Percentiles rank a stretch among this genome's conserved stretches.
These are phyloP conservation scores for Aurelia sp. DNA, from an alignment of 30 jellyfish, hydroid and myxozoan species.

Conservation along the genomic window DNA sequence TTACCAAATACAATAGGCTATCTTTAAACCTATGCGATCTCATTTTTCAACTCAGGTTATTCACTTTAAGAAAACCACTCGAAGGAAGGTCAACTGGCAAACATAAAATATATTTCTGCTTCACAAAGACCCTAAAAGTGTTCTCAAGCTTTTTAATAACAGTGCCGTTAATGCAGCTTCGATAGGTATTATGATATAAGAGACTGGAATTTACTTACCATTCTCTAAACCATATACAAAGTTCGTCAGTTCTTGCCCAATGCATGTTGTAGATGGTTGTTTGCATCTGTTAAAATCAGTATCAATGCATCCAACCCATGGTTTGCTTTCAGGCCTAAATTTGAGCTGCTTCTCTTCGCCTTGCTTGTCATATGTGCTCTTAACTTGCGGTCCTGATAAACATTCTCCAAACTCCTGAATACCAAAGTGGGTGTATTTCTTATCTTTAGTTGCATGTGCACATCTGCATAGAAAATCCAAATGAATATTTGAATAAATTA, in stretches of 20 bases:
- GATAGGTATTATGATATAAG: too few relatives aligned
- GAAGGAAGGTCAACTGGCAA: too few relatives aligned
- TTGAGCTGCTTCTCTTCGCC: constrained; percentile 79
- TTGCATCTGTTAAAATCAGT: constrained; percentile 77
- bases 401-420: constrained; percentile 95
- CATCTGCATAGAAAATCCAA: constrained; percentile 59
- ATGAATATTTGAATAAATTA: too few relatives aligned
- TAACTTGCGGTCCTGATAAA: constrained; percentile 87
- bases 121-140: too few relatives aligned
- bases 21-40: too few relatives aligned
- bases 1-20: too few relatives aligned
- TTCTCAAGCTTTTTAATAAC: too few relatives aligned
- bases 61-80: too few relatives aligned
- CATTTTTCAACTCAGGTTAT: too few relatives aligned
- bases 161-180: too few relatives aligned
- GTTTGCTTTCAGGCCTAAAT: constrained; percentile 82
- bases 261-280: constrained; percentile 87
- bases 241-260: constrained; percentile 93
- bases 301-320: constrained; percentile 96
- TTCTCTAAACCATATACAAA: constrained; percentile 95
- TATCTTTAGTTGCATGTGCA: constrained; percentile 79
- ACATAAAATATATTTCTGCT: too few relatives aligned
- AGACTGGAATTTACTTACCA: constrained; percentile 22
- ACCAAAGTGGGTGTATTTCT: constrained; percentile 85
- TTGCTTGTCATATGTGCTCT: constrained; percentile 62